phyloP scores from a whole-genome alignment of 2,797 vertebrate genomes.

The Cephalopachus bancanus region DNA sequence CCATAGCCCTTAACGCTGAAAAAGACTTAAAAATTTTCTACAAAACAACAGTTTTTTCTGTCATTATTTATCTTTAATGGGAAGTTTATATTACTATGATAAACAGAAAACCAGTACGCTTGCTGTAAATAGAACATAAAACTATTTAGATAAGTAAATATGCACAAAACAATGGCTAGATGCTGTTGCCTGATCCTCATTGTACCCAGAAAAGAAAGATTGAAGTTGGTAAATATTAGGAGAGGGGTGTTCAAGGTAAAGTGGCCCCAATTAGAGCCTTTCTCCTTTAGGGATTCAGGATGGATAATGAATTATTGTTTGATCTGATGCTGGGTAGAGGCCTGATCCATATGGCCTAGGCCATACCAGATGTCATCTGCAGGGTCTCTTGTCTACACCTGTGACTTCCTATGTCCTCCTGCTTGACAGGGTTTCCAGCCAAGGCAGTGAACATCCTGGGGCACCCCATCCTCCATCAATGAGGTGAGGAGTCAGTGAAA shows the following conservation, averaged over 20 bases:
- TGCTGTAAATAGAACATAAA: slow-evolving; percentile 22
- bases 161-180: not conserved
- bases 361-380: not conserved
- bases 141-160: slow-evolving; percentile 43
- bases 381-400: not conserved
- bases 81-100: slow-evolving; percentile 43
- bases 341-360: not conserved
- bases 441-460: not conserved
- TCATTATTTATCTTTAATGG: slow-evolving; percentile 25
- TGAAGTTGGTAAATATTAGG: not conserved
- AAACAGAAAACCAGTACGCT: slow-evolving; percentile 49
- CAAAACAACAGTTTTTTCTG: not conserved
- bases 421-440: not conserved
- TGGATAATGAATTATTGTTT: not conserved
- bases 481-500: not conserved
- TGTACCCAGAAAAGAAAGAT: not conserved
- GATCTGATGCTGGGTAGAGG: not conserved
- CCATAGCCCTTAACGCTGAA: not conserved
- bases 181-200: not conserved
- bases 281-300: not conserved
- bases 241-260: not conserved
- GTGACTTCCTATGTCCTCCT: not conserved
- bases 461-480: not conserved
- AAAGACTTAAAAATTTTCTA: slow-evolving; percentile 54
- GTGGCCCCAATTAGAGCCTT: not conserved